Evolutionary conservation across 2,888 invertebrate species (phyloP).

Genomic region (Lymantria dispar): DNA sequence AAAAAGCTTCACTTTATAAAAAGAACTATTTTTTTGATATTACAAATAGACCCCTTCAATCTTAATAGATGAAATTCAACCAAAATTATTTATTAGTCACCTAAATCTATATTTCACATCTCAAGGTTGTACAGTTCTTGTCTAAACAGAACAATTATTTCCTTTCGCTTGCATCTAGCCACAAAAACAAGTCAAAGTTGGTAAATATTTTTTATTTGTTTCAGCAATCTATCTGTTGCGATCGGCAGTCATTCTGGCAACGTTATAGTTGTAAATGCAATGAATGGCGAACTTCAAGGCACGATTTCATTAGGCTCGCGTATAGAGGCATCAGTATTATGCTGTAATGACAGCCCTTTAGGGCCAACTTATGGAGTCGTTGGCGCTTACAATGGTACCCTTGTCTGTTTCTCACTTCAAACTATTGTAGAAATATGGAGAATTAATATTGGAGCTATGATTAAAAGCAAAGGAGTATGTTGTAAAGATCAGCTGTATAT

Average conservation of each 20-base stretch:
- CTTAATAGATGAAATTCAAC: too few species aligned
- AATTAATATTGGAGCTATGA: conserved; percentile 81
- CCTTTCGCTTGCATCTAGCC: background rate
- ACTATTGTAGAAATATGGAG: conserved; percentile 84
- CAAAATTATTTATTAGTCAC: background rate
- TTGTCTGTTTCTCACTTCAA: conserved; percentile 85
- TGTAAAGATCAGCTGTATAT: conserved; percentile 77
- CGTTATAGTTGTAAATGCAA: conserved; percentile 82
- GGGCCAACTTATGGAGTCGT: conserved; percentile 79
- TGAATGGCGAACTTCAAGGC: conserved; percentile 76
- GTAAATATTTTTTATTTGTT: conserved; percentile 27
- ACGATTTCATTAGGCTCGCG: conserved; percentile 83
- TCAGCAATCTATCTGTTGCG: conserved; percentile 61
- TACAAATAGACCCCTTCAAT: too few species aligned
- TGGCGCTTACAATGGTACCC: conserved; percentile 89
- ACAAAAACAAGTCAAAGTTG: background rate
- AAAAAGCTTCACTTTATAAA: too few species aligned
- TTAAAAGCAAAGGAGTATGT: conserved; percentile 83
- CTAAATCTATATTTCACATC: background rate
- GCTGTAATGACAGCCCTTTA: conserved; percentile 41
- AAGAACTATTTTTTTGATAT: too few species aligned
- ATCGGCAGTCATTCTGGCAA: conserved; percentile 86
- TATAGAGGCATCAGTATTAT: conserved; percentile 86
- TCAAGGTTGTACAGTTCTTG: background rate
- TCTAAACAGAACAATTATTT: background rate